Evolutionary conservation across 2,797 vertebrate species (phyloP).

Genomic region (Leucoraja ocellata): DNA sequence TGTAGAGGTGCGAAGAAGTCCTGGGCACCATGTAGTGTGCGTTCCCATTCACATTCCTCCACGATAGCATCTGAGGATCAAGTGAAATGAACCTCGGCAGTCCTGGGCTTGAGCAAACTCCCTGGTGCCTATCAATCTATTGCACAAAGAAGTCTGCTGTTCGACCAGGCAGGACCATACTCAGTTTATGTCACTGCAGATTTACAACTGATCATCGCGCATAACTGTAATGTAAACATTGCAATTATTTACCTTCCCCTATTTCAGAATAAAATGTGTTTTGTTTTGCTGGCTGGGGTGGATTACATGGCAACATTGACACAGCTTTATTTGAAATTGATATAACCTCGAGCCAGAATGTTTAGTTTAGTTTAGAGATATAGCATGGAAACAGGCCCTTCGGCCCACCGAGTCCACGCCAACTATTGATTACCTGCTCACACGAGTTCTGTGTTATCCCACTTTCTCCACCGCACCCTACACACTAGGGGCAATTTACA

Average conservation of each 20-base stretch:
- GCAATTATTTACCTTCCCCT: neutral
- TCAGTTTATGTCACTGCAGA: neutral
- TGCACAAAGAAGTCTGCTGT: neutral
- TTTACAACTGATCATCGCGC: neutral
- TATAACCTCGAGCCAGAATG: neutral
- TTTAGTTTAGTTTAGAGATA: too few species aligned
- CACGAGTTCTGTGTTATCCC: too few species aligned
- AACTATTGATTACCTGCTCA: too few species aligned
- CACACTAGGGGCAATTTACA: too few species aligned
- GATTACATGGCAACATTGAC: neutral
- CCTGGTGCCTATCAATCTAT: neutral
- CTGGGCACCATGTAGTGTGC: neutral
- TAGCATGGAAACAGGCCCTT: too few species aligned
- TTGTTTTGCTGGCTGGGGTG: neutral
- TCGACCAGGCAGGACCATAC: neutral
- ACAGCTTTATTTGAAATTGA: neutral
- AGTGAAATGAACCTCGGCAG: neutral
- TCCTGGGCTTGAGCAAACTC: neutral
- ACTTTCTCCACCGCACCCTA: too few species aligned
- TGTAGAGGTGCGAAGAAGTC: neutral
- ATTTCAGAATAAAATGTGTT: conserved; percentile 10
- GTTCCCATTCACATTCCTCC: neutral
- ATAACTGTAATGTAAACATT: neutral
- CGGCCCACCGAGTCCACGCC: too few species aligned
- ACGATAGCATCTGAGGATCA: neutral